These are phyloP conservation scores for Pseudomyrmex cubaensis DNA, from an alignment of 1,140 invertebrate species.

Conservation along the genomic window DNA sequence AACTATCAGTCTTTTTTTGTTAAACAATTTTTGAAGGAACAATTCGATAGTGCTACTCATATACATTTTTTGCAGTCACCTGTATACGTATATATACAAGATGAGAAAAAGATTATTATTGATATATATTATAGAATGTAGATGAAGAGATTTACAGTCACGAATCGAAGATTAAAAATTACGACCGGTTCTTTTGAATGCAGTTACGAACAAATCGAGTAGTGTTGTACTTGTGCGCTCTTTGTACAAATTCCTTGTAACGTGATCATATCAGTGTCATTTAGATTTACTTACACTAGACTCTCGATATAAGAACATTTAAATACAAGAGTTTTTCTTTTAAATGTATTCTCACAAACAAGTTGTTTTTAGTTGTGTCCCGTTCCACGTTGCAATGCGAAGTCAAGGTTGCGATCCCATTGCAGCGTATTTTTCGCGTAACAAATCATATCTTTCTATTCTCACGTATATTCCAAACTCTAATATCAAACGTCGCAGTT, in stretches of 20 bases:
- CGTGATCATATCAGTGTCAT: slow-evolving; percentile 77
- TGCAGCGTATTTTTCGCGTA: too few species aligned
- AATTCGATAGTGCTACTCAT: not conserved
- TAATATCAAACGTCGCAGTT: too few species aligned
- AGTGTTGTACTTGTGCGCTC: slow-evolving; percentile 64
- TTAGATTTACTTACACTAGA: slow-evolving; percentile 67
- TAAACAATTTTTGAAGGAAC: not conserved
- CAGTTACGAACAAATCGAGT: slow-evolving; percentile 44
- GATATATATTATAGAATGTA: not conserved
- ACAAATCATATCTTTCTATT: too few species aligned
- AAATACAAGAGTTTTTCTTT: too few species aligned
- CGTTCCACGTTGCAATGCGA: too few species aligned
- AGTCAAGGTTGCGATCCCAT: too few species aligned
- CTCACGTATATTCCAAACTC: too few species aligned
- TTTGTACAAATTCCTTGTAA: slow-evolving; percentile 73
- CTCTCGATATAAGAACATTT: too few species aligned
- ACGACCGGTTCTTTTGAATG: slow-evolving; percentile 44
- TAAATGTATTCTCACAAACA: too few species aligned
- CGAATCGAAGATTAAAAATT: slow-evolving; percentile 6
- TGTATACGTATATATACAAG: not conserved
- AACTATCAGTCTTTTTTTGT: too few species aligned
- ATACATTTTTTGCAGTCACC: slow-evolving; percentile 17
- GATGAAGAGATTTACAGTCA: slow-evolving; percentile 17
- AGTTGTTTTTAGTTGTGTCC: too few species aligned
- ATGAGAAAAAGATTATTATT: slow-evolving; percentile 32